Conservation (phyloP, 35 echinoderm and acorn worm species). For the Stichopus chloronotus region DNA sequence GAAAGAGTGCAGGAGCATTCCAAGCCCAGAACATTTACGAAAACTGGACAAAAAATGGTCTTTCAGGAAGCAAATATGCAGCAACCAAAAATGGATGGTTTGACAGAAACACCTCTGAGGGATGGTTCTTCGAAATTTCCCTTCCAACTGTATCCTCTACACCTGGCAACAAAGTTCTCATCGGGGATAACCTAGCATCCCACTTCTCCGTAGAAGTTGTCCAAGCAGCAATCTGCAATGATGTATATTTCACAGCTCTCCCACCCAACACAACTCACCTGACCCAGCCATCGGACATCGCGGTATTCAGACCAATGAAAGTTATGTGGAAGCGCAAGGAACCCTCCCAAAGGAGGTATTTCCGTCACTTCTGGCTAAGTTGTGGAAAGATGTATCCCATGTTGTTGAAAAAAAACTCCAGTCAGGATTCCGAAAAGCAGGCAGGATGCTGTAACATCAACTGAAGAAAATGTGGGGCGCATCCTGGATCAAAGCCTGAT, state of each 20-base stretch:
- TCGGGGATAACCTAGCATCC: too few relatives aligned
- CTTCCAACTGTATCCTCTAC: too few relatives aligned
- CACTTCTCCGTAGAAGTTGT: too few relatives aligned
- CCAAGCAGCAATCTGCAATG: too few relatives aligned
- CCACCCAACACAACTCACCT: background rate
- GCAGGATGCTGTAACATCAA: too few relatives aligned
- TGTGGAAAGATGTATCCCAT: conserved; percentile 28
- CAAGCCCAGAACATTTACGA: conserved; percentile 19
- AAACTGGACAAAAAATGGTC: conserved; percentile 35
- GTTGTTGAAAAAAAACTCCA: conserved; percentile 28
- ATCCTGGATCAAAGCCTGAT: too few relatives aligned
- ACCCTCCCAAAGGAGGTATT: conserved; percentile 56
- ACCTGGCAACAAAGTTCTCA: too few relatives aligned
- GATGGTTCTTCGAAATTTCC: too few relatives aligned
- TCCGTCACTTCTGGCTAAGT: conserved; percentile 32
- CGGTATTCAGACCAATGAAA: background rate
- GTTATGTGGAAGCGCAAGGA: conserved; percentile 28
- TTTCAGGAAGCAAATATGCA: too few relatives aligned
- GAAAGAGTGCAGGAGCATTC: conserved; percentile 54
- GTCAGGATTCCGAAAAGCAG: background rate
- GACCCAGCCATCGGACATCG: background rate
- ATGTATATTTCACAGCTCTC: too few relatives aligned
- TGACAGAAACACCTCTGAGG: conserved; percentile 31
- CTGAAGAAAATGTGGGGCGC: too few relatives aligned
- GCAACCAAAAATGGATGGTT: conserved; percentile 57